A percentile compares a stretch with the other conserved stretches of the same genome.
Conservation (phyloP, 1,140 invertebrate genomes). For the Drosophila repleta region DNA sequence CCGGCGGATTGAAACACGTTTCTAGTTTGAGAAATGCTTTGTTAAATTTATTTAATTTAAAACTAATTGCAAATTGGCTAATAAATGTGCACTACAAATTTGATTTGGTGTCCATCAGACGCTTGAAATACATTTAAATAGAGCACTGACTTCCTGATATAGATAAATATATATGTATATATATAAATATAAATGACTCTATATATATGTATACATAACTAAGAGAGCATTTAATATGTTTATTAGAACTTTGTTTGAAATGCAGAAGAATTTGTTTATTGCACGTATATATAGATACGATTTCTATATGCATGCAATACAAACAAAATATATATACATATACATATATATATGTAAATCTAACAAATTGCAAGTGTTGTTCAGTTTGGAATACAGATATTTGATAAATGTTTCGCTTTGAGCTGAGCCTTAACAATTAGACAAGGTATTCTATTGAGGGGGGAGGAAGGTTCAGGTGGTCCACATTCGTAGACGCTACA, state of each 20-base stretch:
- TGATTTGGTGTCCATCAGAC: not conserved
- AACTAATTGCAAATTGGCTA: conserved; percentile 36
- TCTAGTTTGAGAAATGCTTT: not conserved
- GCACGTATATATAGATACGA: not conserved
- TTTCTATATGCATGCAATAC: too few species aligned
- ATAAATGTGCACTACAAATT: conserved; percentile 30
- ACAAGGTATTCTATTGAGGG: not conserved
- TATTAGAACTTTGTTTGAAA: too few species aligned
- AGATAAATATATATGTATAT: not conserved
- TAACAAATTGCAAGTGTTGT: conserved; percentile 11
- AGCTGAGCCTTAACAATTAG: conserved; percentile 23
- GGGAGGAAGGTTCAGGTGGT: conserved; percentile 1
- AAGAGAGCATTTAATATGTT: too few species aligned
- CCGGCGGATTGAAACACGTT: not conserved
- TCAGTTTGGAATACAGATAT: conserved; percentile 15
- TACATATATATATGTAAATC: not conserved
- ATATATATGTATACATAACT: too few species aligned
- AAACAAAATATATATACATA: not conserved
- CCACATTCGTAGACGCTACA: conserved; percentile 13
- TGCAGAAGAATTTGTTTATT: conserved; percentile 13
- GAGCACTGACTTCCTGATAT: conserved; percentile 11
- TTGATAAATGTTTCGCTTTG: conserved; percentile 32
- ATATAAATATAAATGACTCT: too few species aligned
- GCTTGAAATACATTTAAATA: conserved; percentile 9
- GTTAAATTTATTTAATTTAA: conserved; percentile 35